Base-by-base conservation (phyloP, 2,797 vertebrate genomes). In the Sebastolobus altivelis region DNA sequence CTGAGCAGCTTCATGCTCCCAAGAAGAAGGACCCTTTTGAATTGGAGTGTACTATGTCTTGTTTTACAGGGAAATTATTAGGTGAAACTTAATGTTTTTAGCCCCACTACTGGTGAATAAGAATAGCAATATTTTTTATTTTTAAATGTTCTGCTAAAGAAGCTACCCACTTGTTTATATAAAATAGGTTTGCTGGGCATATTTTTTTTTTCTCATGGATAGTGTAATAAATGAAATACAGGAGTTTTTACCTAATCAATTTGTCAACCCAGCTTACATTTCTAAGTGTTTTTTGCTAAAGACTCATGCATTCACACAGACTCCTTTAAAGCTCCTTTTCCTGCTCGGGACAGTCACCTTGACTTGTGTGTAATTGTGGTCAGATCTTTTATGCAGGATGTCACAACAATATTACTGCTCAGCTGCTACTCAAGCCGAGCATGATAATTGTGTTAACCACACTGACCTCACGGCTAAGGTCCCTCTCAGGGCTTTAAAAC, bases 401-500 rank as follows among this genome's bases (percentile, higher is more conserved):
- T 92, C 87, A 83, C 83, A 85, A 88, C 85, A 84, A 86, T 82
- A 82, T 87, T 83, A 87, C 81, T 79, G 88, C 88, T 89, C 87
- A 87, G 86, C 87, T 89, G 83, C 81, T 78, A 59, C 82, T 86
- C 79, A 90, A 89, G 86, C 85, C 86, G 77, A 88, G 89, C 82
- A 75, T 82, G 77, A 76, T 88, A 90, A 88, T 91, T 81, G 80
- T 46, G 65, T 93, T 89, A 92, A 80, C 71, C 79, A 81, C 63
- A 20, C 55, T 77, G 84, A 89, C 83, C 81, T 88, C 84, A 83
- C 63, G 58, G 78, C 59, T 86, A 59, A 85, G 79, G 81, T 78
- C 82, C 63, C 77, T 69, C 79, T 85, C 55, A 80, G 73, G 73
- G 84, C 75, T 87, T 78, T 79, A 73, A 84, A 90, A 78, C 85